Base-by-base conservation (phyloP, 1,140 invertebrate species). In the Megalopta genalis region DNA sequence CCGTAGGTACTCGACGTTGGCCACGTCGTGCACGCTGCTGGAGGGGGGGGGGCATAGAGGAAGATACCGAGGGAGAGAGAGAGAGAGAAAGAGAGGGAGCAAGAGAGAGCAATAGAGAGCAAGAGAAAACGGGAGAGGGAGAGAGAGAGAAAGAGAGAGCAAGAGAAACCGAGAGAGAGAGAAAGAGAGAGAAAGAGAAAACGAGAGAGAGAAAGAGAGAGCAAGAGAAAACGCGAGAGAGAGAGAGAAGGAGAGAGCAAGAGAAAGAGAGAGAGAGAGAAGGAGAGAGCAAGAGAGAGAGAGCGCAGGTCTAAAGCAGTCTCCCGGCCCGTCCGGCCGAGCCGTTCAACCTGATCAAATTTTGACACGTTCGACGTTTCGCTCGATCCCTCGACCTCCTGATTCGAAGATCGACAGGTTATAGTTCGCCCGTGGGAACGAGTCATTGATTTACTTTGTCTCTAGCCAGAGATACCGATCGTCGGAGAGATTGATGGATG, bases 301-400 rank as follows among this genome's bases (percentile, higher is more conserved):
- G 25, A 46, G 25, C 21, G 82, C 80, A 71, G 68, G 63, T 76
- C 69, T 64, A 16, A 79, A 46, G 70, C 77, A 82, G 70, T 57
- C 72, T 85, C 39, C 66, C 79, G 74, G 64, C 62, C n/a, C 65
- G 67, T 70, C 46, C 60, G 27, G 46, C 67, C 75, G 69, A 69
- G 67, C 64, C 60, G 67, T 76, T 73, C 32, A 65, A 88, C 88
- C 88, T 89, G 89, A 91, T 93, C 88, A 90, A 92, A 93, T 92
- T 92, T 93, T 93, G 91, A 93, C 91, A 92, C 90, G 90, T 89
- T 89, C 90, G 88, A 92, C 89, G 89, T 90, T 89, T 88, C 86
- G 88, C 87, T 88, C 87, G 88, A 91, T 90, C 90, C 90, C 82
- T 81, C 83, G 83, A 84, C 83, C 85, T 69, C 84, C 86, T 88